These are phyloP conservation scores for Cryptocephalus moraei DNA, from an alignment of 2,888 invertebrate species.

Conservation along the genomic window DNA sequence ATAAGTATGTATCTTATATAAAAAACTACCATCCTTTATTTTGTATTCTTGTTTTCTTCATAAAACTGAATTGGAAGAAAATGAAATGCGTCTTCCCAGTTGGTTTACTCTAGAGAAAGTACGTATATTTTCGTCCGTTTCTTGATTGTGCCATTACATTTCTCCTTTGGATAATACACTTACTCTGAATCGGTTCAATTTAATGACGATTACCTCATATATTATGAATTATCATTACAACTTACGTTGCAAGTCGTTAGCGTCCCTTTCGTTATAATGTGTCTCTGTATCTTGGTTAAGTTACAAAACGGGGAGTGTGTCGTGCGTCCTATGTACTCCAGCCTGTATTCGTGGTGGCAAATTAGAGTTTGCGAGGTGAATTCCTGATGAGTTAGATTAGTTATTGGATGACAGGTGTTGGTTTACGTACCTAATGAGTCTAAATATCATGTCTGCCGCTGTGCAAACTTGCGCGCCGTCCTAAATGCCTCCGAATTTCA, in stretches of 20 bases:
- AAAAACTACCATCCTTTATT: no score
- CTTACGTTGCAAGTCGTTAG: not conserved
- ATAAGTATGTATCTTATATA: no score
- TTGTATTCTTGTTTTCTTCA: no score
- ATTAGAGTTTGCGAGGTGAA: slow-evolving; percentile 34
- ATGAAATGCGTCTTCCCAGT: no score
- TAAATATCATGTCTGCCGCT: slow-evolving; percentile 8
- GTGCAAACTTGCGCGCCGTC: slow-evolving; percentile 2
- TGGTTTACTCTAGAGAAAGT: no score
- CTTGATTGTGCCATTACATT: no score
- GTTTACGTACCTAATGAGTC: slow-evolving; percentile 16
- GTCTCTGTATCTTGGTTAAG: slow-evolving; percentile 5
- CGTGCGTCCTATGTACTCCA: slow-evolving; percentile 12
- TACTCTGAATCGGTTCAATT: not conserved
- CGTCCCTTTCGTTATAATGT: not conserved
- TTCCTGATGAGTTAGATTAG: slow-evolving; percentile 32
- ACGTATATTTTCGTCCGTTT: no score
- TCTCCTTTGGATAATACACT: no score
- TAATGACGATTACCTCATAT: not conserved
- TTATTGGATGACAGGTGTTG: slow-evolving; percentile 31
- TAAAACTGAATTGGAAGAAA: no score
- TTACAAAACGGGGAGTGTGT: not conserved
- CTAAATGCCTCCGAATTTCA: not conserved
- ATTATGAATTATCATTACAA: not conserved
- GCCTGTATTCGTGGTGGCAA: slow-evolving; percentile 26